phyloP scores from a whole-genome alignment of 2,113 vertebrate genomes.

The Neogobius melanostomus region DNA sequence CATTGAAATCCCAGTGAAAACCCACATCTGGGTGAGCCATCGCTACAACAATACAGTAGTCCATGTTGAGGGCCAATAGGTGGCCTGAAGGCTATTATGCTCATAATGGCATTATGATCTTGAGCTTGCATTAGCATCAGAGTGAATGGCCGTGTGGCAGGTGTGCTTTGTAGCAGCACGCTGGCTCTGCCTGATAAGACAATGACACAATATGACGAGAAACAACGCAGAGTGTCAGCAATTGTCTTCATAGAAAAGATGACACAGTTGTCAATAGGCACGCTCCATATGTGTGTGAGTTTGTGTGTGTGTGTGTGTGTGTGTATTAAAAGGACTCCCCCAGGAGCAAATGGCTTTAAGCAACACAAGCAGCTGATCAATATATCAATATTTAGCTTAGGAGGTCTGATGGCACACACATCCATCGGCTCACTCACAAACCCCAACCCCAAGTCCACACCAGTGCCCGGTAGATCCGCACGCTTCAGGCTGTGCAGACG shows the following conservation, averaged over 20 bases:
- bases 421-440: constrained; percentile 40
- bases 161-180: constrained; percentile 65
- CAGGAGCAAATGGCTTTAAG: constrained; percentile 75
- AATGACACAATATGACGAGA: constrained; percentile 73
- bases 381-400: constrained; percentile 82
- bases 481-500: constrained; percentile 53
- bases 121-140: constrained; percentile 65
- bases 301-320: constrained; percentile 27
- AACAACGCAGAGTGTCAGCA: constrained; percentile 62
- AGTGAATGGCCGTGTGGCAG: constrained; percentile 70
- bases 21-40: constrained; percentile 50
- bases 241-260: constrained; percentile 69
- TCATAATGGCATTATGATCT: constrained; percentile 65
- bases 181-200: constrained; percentile 68
- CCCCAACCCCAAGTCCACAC: constrained; percentile 28
- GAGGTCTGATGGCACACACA: constrained; percentile 70
- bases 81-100: constrained; percentile 58
- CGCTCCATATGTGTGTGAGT: constrained; percentile 16
- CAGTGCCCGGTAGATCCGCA: constrained; percentile 10
- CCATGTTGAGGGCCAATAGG: constrained; percentile 56
- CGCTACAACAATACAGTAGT: constrained; percentile 32
- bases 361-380: constrained; percentile 78
- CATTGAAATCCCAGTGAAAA: constrained; percentile 17
- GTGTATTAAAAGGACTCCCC: constrained; percentile 64
- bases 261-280: constrained; percentile 71